Evolutionary conservation across 2,797 vertebrate genomes (phyloP).

Genomic region (Sebastes reedi): DNA sequence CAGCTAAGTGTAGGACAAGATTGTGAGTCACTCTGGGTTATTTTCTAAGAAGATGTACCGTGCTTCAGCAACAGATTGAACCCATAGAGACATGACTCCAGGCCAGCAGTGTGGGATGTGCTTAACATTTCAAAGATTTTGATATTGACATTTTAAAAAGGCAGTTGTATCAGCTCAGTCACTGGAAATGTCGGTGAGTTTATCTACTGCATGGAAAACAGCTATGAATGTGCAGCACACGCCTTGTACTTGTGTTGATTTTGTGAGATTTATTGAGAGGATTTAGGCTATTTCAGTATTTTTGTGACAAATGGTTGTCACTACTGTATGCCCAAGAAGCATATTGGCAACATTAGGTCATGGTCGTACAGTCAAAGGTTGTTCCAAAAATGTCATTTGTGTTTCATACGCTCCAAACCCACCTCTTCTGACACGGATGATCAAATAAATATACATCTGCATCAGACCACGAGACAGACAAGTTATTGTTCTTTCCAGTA

Average conservation of each 20-base stretch:
- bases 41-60: constrained; percentile 2
- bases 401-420: no score
- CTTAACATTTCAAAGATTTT: constrained; percentile 18
- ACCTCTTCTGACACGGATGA: no score
- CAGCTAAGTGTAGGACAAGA: constrained; percentile 17
- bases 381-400: background rate
- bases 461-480: no score
- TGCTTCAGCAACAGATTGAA: constrained; percentile 6
- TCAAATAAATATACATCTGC: no score
- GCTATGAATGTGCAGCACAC: background rate
- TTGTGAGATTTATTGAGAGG: background rate
- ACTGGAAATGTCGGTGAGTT: background rate
- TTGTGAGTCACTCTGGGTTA: constrained; percentile 27
- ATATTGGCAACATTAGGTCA: background rate
- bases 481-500: background rate
- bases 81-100: background rate
- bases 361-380: background rate
- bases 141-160: constrained; percentile 21
- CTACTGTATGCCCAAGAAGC: background rate
- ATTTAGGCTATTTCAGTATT: background rate
- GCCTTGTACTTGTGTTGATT: background rate
- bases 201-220: background rate
- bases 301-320: background rate
- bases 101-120: background rate
- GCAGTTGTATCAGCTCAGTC: background rate